Evolutionary conservation across 1,140 invertebrate genomes (phyloP).

Genomic region (Drosophila tropicalis): DNA sequence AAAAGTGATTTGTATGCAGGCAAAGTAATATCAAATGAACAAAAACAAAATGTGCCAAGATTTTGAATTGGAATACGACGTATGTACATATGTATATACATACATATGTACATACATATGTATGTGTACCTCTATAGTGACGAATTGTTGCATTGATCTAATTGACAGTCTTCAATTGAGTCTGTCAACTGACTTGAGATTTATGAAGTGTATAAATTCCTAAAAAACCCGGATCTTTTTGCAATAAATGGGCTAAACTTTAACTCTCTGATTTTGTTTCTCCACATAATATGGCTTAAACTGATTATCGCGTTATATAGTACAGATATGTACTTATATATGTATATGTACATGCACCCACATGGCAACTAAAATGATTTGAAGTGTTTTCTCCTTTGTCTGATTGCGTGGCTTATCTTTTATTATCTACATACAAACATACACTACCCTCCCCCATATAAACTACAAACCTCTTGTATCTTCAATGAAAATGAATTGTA

Average conservation of each 20-base stretch:
- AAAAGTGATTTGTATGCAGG: conserved; percentile 46
- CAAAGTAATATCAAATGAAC: conserved; percentile 14
- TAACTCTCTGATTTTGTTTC: background rate
- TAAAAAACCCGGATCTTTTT: conserved; percentile 10
- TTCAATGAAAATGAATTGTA: conserved; percentile 61
- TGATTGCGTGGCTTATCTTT: conserved; percentile 38
- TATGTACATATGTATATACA: conserved; percentile 9
- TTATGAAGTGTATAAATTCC: conserved; percentile 37
- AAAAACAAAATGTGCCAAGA: conserved; percentile 39
- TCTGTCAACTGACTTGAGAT: conserved; percentile 39
- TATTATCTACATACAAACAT: conserved; percentile 25
- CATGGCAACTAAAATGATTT: background rate
- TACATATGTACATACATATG: conserved; percentile 1
- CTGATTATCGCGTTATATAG: background rate
- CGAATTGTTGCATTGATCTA: conserved; percentile 56
- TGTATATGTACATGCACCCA: background rate
- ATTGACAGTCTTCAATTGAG: conserved; percentile 46
- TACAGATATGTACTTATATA: background rate
- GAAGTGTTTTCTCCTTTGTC: conserved; percentile 26
- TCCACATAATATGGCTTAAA: background rate
- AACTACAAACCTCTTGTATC: conserved; percentile 12
- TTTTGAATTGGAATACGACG: conserved; percentile 41
- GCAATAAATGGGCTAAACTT: background rate
- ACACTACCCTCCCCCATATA: conserved; percentile 8
- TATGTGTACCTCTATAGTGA: conserved; percentile 13